Percentiles rank a stretch among this genome's conserved stretches.
These are phyloP conservation scores for Xestoiulus laeticollis DNA, from an alignment of 2,888 invertebrate species.

Conservation along the genomic window DNA sequence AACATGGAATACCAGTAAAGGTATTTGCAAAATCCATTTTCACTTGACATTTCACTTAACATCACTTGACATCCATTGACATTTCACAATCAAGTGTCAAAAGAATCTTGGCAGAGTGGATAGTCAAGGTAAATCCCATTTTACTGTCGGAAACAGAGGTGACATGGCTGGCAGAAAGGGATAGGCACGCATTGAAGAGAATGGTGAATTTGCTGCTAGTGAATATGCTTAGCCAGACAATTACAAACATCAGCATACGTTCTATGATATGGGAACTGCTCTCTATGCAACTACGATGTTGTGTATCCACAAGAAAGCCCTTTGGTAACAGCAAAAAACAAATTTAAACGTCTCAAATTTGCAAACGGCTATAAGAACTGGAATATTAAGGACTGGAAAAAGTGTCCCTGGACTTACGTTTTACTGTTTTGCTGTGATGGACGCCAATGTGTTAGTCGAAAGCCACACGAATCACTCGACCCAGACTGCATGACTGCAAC, in stretches of 20 bases:
- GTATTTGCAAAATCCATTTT: not conserved
- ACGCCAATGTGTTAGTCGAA: not conserved
- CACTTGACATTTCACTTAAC: too few species aligned
- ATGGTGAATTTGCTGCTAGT: not conserved
- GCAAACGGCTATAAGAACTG: too few species aligned
- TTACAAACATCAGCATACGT: not conserved
- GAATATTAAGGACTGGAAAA: too few species aligned
- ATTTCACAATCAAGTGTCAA: slow-evolving; percentile 18
- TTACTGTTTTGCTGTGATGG: not conserved
- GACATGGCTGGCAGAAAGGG: not conserved
- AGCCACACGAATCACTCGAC: not conserved
- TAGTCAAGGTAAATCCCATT: not conserved
- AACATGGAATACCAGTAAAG: not conserved
- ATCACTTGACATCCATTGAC: too few species aligned
- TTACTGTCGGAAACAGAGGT: not conserved
- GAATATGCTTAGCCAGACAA: not conserved
- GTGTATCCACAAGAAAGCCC: not conserved
- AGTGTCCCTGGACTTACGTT: not conserved
- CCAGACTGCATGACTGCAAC: not conserved
- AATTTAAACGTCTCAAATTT: not conserved
- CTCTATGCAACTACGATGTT: not conserved
- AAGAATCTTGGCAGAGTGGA: not conserved
- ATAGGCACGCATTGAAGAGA: not conserved
- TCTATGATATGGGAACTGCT: not conserved
- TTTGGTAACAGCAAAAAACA: not conserved